Base-by-base conservation (phyloP, 2,113 vertebrate species). In the Variabilichromis moorii region DNA sequence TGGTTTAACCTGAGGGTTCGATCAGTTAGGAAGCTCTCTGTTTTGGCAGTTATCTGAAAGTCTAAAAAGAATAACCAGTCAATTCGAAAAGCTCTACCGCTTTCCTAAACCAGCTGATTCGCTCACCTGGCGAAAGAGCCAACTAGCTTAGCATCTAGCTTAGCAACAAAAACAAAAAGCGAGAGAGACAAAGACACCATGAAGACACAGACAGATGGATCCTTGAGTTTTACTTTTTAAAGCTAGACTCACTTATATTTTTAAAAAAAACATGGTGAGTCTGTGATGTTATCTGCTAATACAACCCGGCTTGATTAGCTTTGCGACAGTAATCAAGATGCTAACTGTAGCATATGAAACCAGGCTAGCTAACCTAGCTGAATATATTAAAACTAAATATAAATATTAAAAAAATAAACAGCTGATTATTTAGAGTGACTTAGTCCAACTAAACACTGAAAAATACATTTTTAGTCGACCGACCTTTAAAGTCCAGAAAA, bases 161-260 rank as follows among this genome's bases (percentile, higher is more conserved):
- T 47, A 47, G 4, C 14, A 8, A 37, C 4, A 0, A 66, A 66
- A 66, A 13, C 33, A 66, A 66, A 66, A 66, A 8, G 33, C 0
- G 3, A 66, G 40, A 1, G 5, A 28, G 42, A 47, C 14, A 73
- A 28, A 47, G 1, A 47, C 9, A 47, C 24, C 21, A 28, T 8
- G 4, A 47, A 50, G 24, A 19, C 61, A 5, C 3, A 13, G 61
- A 68, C 19, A 12, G 42, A 31, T 78, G 42, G 50, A 50, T 50
- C 42, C 9, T 50, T 47, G 10, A 78, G 42, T 31, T 50, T 78
- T 19, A 19, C 42, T 50, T 47, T 78, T 78, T 28, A 47, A 76
- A 76, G 42, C 40, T 47, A 11, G 21, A 47, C 24, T 47, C 0
- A 2, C 16, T 10, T 47, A 47, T 47, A 76, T 76, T 73, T 45